These are phyloP conservation scores for Unio pictorum DNA, from an alignment of 2,888 invertebrate species.

Conservation along the genomic window DNA sequence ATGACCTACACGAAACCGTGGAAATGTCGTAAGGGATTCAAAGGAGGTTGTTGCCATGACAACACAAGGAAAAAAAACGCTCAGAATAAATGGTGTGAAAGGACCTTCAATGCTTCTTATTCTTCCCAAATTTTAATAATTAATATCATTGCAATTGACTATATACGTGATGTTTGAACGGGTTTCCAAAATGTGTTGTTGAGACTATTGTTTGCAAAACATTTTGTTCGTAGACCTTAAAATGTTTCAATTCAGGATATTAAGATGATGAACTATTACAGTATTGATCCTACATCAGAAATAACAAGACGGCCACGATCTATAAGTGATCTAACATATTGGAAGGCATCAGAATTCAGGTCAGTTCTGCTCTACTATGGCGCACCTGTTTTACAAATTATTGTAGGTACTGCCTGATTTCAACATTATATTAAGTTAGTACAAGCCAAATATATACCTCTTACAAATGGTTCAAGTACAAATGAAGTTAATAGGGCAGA, in stretches of 20 bases:
- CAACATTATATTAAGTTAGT: constrained; percentile 1
- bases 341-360: constrained; percentile 10
- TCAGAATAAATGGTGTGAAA: constrained; percentile 9
- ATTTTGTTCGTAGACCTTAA: background rate
- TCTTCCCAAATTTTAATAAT: constrained; percentile 4
- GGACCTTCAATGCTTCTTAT: constrained; percentile 2
- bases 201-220: too few species aligned
- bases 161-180: too few species aligned
- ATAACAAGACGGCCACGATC: constrained; percentile 4
- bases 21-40: constrained; percentile 1
- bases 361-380: constrained; percentile 7
- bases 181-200: too few species aligned
- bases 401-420: constrained; percentile 1
- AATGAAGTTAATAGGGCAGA: too few species aligned
- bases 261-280: constrained; percentile 4
- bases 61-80: constrained; percentile 4
- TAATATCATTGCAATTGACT: constrained; percentile 13
- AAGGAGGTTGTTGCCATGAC: background rate
- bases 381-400: background rate
- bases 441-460: background rate
- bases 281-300: background rate
- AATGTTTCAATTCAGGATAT: background rate
- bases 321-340: constrained; percentile 9
- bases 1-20: constrained; percentile 6
- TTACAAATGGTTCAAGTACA: background rate